phyloP scores from a whole-genome alignment of 37 sponge, comb jelly and placozoan genomes.

The Ianthella basta region DNA sequence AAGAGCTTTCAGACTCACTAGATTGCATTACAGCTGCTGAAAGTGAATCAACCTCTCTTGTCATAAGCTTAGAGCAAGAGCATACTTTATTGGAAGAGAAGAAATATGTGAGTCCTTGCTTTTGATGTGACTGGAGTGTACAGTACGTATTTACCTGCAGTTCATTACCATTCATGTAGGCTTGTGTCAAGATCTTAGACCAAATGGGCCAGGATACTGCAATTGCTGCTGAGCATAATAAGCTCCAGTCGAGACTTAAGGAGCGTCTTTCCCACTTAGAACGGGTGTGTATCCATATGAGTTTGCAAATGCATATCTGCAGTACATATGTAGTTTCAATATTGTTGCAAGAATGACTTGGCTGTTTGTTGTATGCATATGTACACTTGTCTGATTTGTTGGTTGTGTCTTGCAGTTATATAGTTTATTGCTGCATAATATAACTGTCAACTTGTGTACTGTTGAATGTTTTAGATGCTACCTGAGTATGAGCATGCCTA shows the following conservation, averaged over 20 bases:
- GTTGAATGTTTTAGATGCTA: conserved; percentile 48
- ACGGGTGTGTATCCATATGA: conserved; percentile 47
- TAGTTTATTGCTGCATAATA: too few relatives aligned
- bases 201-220: conserved; percentile 91
- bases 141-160: not conserved
- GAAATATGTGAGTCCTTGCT: conserved; percentile 32
- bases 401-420: not conserved
- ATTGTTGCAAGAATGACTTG: not conserved
- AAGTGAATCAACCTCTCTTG: conserved; percentile 33
- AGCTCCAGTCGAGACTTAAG: conserved; percentile 65
- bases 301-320: too few relatives aligned
- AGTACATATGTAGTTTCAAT: not conserved
- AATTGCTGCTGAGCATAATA: conserved; percentile 77
- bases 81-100: conserved; percentile 64
- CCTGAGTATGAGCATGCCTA: conserved; percentile 77
- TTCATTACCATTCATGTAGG: not conserved
- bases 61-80: conserved; percentile 54
- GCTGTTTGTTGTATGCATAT: not conserved
- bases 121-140: not conserved
- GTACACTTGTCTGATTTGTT: not conserved
- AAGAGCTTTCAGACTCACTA: conserved; percentile 37
- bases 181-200: conserved; percentile 60
- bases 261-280: conserved; percentile 76
- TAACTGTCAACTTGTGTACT: too few relatives aligned
- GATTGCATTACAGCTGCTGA: conserved; percentile 32